Evolutionary conservation across 2,888 invertebrate genomes (phyloP).

Genomic region (Aphidius colemani): DNA sequence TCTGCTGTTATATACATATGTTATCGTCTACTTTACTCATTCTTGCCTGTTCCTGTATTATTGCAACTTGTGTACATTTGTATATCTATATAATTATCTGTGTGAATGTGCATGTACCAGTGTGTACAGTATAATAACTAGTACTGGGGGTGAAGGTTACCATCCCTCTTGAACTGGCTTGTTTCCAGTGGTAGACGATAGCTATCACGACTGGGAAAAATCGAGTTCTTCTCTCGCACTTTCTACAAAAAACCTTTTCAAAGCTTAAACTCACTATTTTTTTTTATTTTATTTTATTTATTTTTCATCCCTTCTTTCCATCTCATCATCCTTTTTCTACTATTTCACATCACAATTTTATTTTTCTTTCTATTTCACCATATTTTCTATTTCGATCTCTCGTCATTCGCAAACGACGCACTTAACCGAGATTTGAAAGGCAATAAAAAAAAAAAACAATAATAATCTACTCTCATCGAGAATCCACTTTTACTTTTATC

Average conservation of each 20-base stretch:
- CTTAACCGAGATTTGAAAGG: constrained; percentile 44
- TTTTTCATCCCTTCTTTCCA: too few species aligned
- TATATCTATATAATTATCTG: too few species aligned
- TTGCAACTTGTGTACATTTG: too few species aligned
- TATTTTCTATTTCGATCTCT: not conserved
- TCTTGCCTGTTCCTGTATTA: too few species aligned
- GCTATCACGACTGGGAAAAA: constrained; percentile 8
- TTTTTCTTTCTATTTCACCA: too few species aligned
- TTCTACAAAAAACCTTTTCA: not conserved
- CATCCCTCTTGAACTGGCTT: constrained; percentile 47
- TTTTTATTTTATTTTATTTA: not conserved
- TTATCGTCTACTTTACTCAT: too few species aligned
- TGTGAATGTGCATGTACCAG: too few species aligned
- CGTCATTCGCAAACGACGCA: constrained; percentile 28
- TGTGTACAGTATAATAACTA: too few species aligned
- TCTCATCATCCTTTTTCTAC: too few species aligned
- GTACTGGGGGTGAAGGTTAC: constrained; percentile 47
- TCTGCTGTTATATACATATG: too few species aligned
- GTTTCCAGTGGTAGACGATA: constrained; percentile 42
- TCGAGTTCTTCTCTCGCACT: constrained; percentile 13
- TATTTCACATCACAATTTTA: too few species aligned
- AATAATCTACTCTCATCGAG: not conserved
- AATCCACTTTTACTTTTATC: constrained; percentile 8
- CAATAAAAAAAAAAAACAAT: constrained; percentile 16
- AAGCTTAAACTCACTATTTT: not conserved